Evolutionary conservation across 2,888 invertebrate species (phyloP).

Genomic region (Ennomos erosarius): DNA sequence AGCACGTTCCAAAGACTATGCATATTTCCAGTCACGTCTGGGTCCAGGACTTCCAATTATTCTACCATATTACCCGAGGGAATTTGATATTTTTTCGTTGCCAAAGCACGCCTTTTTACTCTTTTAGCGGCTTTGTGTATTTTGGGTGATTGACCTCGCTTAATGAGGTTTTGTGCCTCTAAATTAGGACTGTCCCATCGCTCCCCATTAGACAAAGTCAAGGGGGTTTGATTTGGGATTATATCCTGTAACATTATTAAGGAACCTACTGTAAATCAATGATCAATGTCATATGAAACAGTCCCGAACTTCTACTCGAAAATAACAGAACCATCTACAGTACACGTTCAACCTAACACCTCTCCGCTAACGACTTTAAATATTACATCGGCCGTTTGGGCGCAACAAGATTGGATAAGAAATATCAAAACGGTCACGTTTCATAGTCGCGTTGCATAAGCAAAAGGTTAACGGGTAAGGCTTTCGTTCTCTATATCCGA

Average conservation of each 20-base stretch:
- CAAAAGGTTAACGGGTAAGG: slow-evolving; percentile 33
- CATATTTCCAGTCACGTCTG: slow-evolving; percentile 51
- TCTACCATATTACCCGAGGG: slow-evolving; percentile 35
- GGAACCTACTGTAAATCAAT: too few species aligned
- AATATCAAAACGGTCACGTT: slow-evolving; percentile 32
- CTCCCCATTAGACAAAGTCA: slow-evolving; percentile 18
- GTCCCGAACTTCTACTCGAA: slow-evolving; percentile 8
- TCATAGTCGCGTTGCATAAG: slow-evolving; percentile 37
- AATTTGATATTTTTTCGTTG: slow-evolving; percentile 32
- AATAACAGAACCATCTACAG: slow-evolving; percentile 4
- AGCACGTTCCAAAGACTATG: slow-evolving; percentile 45
- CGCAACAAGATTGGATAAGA: slow-evolving; percentile 28
- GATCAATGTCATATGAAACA: neutral
- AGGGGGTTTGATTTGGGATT: slow-evolving; percentile 4
- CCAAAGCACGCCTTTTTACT: slow-evolving; percentile 11
- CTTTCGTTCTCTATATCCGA: too few species aligned
- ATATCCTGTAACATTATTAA: neutral
- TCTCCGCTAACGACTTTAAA: slow-evolving; percentile 18
- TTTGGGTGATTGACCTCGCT: slow-evolving; percentile 20
- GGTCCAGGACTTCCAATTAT: slow-evolving; percentile 48
- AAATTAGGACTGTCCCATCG: slow-evolving; percentile 14
- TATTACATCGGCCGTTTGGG: slow-evolving; percentile 29
- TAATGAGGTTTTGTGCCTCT: slow-evolving; percentile 18
- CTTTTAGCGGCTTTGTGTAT: slow-evolving; percentile 15
- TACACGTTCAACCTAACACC: slow-evolving; percentile 10